These are phyloP conservation scores for Balanococcus diminutus DNA, from an alignment of 2,888 invertebrate genomes.

Conservation along the genomic window DNA sequence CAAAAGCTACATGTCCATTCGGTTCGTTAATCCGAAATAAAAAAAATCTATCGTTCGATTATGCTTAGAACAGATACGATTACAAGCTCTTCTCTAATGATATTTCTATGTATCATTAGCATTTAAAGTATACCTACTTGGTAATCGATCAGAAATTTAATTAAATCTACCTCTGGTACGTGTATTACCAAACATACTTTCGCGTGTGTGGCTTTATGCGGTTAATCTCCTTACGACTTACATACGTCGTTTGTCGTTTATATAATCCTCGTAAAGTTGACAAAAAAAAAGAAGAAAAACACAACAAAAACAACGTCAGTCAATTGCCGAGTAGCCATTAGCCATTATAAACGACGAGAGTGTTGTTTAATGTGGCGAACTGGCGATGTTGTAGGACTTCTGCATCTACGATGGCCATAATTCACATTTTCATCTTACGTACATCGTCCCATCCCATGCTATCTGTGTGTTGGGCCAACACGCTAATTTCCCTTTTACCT, in stretches of 20 bases:
- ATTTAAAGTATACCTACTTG: background rate
- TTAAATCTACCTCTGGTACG: background rate
- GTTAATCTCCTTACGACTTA: background rate
- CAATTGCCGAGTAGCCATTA: background rate
- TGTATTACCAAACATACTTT: background rate
- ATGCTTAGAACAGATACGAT: background rate
- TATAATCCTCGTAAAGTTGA: background rate
- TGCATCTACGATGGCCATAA: background rate
- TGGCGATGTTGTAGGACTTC: background rate
- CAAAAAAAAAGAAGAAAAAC: background rate
- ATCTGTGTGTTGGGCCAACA: background rate
- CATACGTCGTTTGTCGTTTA: background rate
- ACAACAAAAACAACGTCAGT: background rate
- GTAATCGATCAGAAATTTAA: slow-evolving; percentile 36
- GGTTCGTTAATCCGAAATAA: too few species aligned
- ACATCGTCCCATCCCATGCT: too few species aligned
- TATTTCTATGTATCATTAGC: slow-evolving; percentile 31
- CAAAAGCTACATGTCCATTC: too few species aligned
- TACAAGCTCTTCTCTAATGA: background rate
- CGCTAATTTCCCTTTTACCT: background rate
- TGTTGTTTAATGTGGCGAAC: background rate
- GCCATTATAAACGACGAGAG: background rate
- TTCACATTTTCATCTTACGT: background rate
- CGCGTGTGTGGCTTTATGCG: background rate
- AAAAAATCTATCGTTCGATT: too few species aligned